Evolutionary conservation across 2,888 invertebrate species (phyloP), one percentile per base, ranked within the genome.

Genomic region (Pseudanteris insignis): DNA sequence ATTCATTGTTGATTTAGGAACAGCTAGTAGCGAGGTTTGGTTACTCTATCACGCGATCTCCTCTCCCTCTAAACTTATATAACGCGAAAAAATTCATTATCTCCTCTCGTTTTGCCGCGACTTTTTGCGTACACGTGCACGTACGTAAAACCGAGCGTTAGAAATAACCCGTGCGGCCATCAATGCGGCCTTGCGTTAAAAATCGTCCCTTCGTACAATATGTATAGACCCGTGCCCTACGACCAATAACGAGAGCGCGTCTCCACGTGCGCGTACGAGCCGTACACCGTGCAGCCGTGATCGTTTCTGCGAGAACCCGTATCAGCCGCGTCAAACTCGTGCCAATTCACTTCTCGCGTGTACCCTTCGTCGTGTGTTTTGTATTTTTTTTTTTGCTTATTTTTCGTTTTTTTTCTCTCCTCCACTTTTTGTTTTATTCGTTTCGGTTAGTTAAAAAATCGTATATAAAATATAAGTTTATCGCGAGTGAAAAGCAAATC

Each of bases 11-110:
- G 75, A 77, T 77, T 77, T 78, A 78, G 78, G 78, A 78, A 78
- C 78, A 78, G 77, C 78, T 78, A 78, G 75, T 76, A 77, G 78
- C 78, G 78, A 78, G 78, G 77, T 77, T 78, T 76, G 75, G 76
- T 77, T 76, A 78, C 77, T 77, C 76, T 78, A 78, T 78, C 78
- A 78, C 78, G 77, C 77, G 77, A 76, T 77, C 74, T 77, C 72
- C 72, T 72, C 70, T 75, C 69, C n/a, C n/a, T 63, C 71, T 69
- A 69, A 70, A 74, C 67, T 73, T 67, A 73, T n/a, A n/a, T 70
- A 69, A 71, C 67, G 70, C 71, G 69, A 69, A 72, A 72, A 73
- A 69, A 50, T 26, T 34, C 25, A 26, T 43, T 14, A 41, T 29
- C 36, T 26, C 34, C n/a, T 18, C 13, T 44, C 32, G 25, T 44